phyloP scores from a whole-genome alignment of 1,140 invertebrate genomes.

The Euglossa dilemma region DNA sequence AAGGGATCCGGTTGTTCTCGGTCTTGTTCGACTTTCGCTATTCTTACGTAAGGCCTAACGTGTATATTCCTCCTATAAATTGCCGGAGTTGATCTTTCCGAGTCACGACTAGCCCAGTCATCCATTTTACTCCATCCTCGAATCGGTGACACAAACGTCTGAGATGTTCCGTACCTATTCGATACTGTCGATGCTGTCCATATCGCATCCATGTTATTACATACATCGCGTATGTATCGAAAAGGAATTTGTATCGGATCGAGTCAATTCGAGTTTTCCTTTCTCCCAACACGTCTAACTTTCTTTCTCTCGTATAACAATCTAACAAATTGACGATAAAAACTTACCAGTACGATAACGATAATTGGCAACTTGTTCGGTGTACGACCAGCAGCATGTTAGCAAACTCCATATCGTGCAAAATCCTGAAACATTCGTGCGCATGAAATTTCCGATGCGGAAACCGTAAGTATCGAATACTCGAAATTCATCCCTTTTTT shows the following conservation, averaged over 20 bases:
- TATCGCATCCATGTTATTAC: background rate
- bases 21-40: constrained; percentile 63
- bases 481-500: background rate
- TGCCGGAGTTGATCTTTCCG: constrained; percentile 59
- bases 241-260: background rate
- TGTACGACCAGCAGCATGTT: constrained; percentile 66
- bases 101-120: constrained; percentile 66
- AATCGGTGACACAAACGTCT: constrained; percentile 32
- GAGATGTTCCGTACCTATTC: constrained; percentile 47
- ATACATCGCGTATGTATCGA: background rate
- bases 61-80: constrained; percentile 73
- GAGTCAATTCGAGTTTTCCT: background rate
- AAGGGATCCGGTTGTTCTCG: constrained; percentile 74
- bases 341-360: constrained; percentile 69
- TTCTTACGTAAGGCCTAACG: constrained; percentile 69
- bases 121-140: constrained; percentile 69
- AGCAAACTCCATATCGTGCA: constrained; percentile 73
- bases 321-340: background rate
- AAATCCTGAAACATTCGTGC: constrained; percentile 69
- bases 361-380: constrained; percentile 70
- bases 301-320: background rate
- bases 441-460: background rate
- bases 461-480: background rate
- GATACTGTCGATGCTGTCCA: constrained; percentile 13
- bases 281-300: background rate